Base-by-base conservation (phyloP, 2,888 invertebrate species). In the Parochlus steinenii region DNA sequence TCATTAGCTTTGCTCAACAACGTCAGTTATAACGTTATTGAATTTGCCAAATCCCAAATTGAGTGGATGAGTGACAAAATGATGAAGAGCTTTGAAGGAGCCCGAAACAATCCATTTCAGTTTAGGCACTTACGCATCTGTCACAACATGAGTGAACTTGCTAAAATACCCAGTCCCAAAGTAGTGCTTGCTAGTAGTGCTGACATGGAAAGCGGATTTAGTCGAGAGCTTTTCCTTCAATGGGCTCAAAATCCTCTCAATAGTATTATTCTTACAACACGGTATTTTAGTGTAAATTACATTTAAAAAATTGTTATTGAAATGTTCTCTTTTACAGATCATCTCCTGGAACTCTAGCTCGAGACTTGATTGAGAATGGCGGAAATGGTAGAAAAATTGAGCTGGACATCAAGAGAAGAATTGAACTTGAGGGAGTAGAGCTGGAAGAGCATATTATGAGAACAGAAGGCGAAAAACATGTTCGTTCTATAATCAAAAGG, bases 11-110 rank as follows among this genome's bases (percentile, higher is more conserved):
- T 98, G 37, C 63, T 98, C 2, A 97, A 87, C 47, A 93, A 97
- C 53, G 93, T 98, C 40, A 89, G 92, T 53, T 97, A 93, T 51
- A 97, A 97, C 53, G 97, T 97, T 0, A 86, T 97, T 3, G 97
- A 97, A 58, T 97, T 97, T 60, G 97, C 98, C 2, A 98, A 97
- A 56, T 92, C 92, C 0, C 92, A 81, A 69, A 92, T 98, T 45
- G 98, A 98, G 61, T 98, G 97, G 98, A 98, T 99, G 98, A 92
- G 92, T 52, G 97, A 98, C 52, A 97, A 95, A 52, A 63, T 99
- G 26, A 90, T 95, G 67, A 74, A 89, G 40, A 79, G 79, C 34
- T 87, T 89, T 52, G 87, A 89, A 55, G 85, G 83, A 1, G 83
- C 83, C 0, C 69, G 90, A 37, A 85, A 82, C 48, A 95, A 93